phyloP scores from a whole-genome alignment of 2,113 vertebrate genomes.

The Podilymbus podiceps region DNA sequence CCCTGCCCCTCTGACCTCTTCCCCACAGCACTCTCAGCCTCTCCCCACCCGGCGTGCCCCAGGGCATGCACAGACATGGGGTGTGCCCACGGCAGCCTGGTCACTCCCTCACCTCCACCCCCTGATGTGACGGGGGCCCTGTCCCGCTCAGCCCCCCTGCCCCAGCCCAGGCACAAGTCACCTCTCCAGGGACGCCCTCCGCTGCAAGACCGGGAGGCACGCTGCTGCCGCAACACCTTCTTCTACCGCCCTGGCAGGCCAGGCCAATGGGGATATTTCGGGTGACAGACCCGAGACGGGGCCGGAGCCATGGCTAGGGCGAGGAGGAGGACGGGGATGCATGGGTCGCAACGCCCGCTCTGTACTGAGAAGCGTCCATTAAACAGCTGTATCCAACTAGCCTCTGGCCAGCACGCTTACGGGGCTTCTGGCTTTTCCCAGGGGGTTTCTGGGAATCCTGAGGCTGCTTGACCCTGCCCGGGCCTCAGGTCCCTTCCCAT shows the following conservation, averaged over 20 bases:
- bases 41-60: not conserved
- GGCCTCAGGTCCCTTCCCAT: not conserved
- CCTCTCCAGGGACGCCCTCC: not conserved
- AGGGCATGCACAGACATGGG: not conserved
- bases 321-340: not conserved
- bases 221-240: not conserved
- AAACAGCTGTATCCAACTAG: conserved; percentile 64
- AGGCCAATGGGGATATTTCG: conserved; percentile 29
- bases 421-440: not conserved
- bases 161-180: not conserved
- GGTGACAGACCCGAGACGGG: not conserved
- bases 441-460: not conserved
- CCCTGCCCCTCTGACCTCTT: not conserved
- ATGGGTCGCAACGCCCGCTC: not conserved
- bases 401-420: fast-evolving
- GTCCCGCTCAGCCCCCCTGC: not conserved
- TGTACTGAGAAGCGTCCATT: conserved; percentile 44
- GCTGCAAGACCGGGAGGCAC: not conserved
- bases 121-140: fast-evolving
- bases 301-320: not conserved
- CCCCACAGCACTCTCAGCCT: not conserved
- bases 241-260: not conserved
- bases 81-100: not conserved
- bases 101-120: not conserved
- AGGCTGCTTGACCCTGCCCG: not conserved